Base-by-base conservation (phyloP, 1,140 invertebrate genomes). In the Polyergus mexicanus region DNA sequence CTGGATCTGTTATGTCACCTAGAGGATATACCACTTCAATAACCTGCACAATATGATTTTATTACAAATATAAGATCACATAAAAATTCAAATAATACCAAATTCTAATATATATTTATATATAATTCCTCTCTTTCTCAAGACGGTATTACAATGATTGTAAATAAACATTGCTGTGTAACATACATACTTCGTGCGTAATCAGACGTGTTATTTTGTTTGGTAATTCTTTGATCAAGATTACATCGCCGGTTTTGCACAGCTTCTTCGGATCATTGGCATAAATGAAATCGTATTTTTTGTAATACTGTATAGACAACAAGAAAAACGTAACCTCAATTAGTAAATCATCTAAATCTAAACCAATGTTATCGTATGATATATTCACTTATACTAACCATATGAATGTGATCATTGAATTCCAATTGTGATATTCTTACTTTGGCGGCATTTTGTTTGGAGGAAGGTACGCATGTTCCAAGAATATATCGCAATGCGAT, bases 201-300 rank as follows among this genome's bases (percentile, higher is more conserved):
- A 98, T 97, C 16, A 97, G 93, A 68, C 96, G 96, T 0, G 97
- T 97, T 76, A 98, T 85, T 93, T 97, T 97, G 77, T 97, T 92
- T 13, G 97, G 96, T 41, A 98, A 93, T 86, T 96, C 95, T 93
- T 98, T 95, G 88, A 98, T 97, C 60, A 98, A 94, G 22, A 98
- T 97, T 56, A 98, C 96, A 92, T 98, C 98, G 11, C 98, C 98
- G 47, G 96, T 96, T 95, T 98, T 98, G 91, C 97, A 98, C 35
- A 96, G 90, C 90, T 97, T 97, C 0, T 97, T 91, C 4, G 97
- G 97, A 96, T 98, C 98, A 92, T 97, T 95, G 44, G 97, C 98
- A 92, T 97, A 98, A 77, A 97, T 94, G 84, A 96, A 96, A 65
- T 97, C 95, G 88, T 96, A 95, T 93, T 97, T 96, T 76, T 95